Percentiles rank a stretch among this genome's conserved stretches.
These are phyloP conservation scores for Girardia tigrina DNA, from an alignment of 2,888 invertebrate species.

Conservation along the genomic window DNA sequence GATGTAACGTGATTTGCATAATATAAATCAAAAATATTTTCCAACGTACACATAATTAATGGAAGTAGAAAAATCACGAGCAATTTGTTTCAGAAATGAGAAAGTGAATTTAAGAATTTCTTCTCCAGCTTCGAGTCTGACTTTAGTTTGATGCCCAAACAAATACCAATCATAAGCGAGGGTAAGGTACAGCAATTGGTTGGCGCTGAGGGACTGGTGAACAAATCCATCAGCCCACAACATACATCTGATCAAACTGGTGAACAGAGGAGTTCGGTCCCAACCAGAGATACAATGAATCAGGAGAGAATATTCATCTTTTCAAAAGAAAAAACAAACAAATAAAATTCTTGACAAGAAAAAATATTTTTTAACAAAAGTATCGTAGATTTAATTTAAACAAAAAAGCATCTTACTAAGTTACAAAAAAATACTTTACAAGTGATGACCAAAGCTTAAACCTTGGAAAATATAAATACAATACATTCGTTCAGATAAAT, in stretches of 20 bases:
- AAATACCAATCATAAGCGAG: constrained; percentile 71
- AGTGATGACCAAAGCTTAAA: no score
- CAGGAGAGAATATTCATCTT: neutral
- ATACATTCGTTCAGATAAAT: no score
- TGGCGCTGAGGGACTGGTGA: constrained; percentile 57
- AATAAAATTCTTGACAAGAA: no score
- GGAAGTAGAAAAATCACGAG: neutral
- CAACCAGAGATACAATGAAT: constrained; percentile 49
- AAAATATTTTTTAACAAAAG: no score
- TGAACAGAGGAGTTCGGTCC: constrained; percentile 68
- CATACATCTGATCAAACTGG: constrained; percentile 62
- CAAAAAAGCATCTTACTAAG: no score
- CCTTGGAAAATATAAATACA: no score
- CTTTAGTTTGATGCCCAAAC: constrained; percentile 52
- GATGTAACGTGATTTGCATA: no score
- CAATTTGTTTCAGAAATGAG: neutral
- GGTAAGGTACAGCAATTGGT: constrained; percentile 64
- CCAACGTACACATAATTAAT: constrained; percentile 7
- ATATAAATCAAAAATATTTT: no score
- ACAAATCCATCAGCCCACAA: constrained; percentile 66
- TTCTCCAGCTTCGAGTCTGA: constrained; percentile 8
- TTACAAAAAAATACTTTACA: no score
- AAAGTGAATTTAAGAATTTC: neutral
- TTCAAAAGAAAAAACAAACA: no score
- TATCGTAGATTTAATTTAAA: no score